Base-by-base conservation (phyloP, 1,140 invertebrate species). In the Papilio glaucus region DNA sequence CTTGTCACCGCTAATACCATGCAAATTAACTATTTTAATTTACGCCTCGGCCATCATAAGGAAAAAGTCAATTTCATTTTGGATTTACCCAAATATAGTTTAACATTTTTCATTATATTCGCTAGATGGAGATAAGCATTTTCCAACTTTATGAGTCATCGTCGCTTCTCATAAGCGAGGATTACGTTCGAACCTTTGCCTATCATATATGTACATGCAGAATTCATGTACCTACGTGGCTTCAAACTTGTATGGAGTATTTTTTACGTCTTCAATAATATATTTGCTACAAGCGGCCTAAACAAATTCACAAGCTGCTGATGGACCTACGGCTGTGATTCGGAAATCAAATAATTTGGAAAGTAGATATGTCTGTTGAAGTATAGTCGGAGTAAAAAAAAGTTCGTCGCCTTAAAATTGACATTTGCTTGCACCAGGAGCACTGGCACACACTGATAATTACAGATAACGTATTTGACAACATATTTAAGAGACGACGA, bases 1-100 rank as follows among this genome's bases (percentile, higher is more conserved):
- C 49, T 57, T 57, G 49, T 57, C 49, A 57, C 49, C 9, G 49
- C 49, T 57, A 57, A 57, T 57, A 57, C 49, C 49, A 57, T 57
- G 49, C 49, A 57, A 57, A 57, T 57, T 57, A 57, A 57, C 21
- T 57, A 57, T 57, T 57, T 57, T 33, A 24, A 57, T 57, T 57
- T 24, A 57, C 45, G 45, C 45, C 18, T 15, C 5, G 15, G 45
- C 15, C 24, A 3, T 57, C 24, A 57, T 57, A 57, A 57, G 24
- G 18, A 3, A 33, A 33, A 57, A 26, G 39, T 41, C 12, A 13
- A 41, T 41, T 45, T 45, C 4, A 15, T 15, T 45, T 45, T n/a
- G 18, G 49, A 24, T 24, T 53, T 53, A 24, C 18, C 49, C 49
- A 24, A 53, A 53, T 53, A 53, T 24, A 53, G 9, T 53, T 53